Evolutionary conservation across 1,140 invertebrate genomes (phyloP).

Genomic region (Paralvinella palmiformis): DNA sequence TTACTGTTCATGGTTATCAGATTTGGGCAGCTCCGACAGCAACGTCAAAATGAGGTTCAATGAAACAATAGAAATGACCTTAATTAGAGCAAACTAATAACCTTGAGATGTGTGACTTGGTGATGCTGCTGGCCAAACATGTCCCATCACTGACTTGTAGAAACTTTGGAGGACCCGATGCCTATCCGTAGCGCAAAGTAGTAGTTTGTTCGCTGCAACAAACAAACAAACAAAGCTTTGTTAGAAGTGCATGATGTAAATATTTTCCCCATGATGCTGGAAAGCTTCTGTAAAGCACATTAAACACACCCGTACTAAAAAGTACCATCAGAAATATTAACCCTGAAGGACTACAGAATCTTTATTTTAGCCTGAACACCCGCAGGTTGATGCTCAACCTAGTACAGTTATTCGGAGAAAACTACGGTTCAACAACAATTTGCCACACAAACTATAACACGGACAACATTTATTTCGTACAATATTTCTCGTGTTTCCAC

Average conservation of each 20-base stretch:
- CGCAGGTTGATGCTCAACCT: too few species aligned
- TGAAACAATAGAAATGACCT: too few species aligned
- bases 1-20: too few species aligned
- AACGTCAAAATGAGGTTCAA: too few species aligned
- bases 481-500: too few species aligned
- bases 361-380: too few species aligned
- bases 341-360: background rate
- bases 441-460: too few species aligned
- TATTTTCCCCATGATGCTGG: background rate
- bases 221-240: slow-evolving; percentile 53
- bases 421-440: too few species aligned
- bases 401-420: too few species aligned
- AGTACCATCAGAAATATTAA: background rate
- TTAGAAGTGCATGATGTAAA: background rate
- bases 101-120: background rate
- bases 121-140: background rate
- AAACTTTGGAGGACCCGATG: slow-evolving; percentile 36
- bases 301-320: background rate
- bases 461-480: too few species aligned
- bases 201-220: slow-evolving; percentile 59
- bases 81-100: too few species aligned
- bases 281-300: background rate
- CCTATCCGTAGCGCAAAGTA: slow-evolving; percentile 23
- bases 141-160: slow-evolving; percentile 39
- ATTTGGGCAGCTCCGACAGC: too few species aligned